Evolutionary conservation across 1,140 invertebrate species (phyloP).

Genomic region (Brachionus manjavacas): DNA sequence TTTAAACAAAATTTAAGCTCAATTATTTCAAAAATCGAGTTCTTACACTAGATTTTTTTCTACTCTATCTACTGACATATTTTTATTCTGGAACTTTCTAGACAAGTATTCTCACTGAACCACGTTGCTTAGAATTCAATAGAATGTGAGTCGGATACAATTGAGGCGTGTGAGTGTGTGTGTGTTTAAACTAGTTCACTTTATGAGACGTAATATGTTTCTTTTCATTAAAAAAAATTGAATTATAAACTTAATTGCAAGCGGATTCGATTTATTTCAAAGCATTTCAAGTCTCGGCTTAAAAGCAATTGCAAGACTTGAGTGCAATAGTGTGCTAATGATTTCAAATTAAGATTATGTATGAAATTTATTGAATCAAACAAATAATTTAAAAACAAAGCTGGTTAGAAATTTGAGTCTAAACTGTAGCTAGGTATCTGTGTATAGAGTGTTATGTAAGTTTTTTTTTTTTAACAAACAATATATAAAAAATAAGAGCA

Average conservation of each 20-base stretch:
- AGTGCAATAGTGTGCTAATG: not conserved
- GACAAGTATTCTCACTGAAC: not conserved
- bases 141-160: not conserved
- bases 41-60: constrained; percentile 16
- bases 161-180: not conserved
- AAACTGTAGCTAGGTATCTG: constrained; percentile 20
- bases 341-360: constrained; percentile 14
- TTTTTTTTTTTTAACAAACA: not conserved
- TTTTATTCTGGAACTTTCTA: not conserved
- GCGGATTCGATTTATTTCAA: not conserved
- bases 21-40: not conserved
- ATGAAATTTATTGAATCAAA: not conserved
- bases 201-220: not conserved
- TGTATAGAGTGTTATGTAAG: not conserved
- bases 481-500: not conserved
- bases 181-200: not conserved
- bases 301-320: constrained; percentile 9
- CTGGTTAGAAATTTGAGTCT: not conserved
- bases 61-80: constrained; percentile 7
- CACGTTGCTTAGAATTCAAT: constrained; percentile 7
- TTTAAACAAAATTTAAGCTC: not conserved
- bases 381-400: not conserved
- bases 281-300: not conserved
- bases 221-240: not conserved
- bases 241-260: not conserved